Percentiles rank a stretch among this genome's conserved stretches.
These are phyloP conservation scores for Anarrhichthys ocellatus DNA, from an alignment of 2,113 vertebrate genomes.

Conservation along the genomic window DNA sequence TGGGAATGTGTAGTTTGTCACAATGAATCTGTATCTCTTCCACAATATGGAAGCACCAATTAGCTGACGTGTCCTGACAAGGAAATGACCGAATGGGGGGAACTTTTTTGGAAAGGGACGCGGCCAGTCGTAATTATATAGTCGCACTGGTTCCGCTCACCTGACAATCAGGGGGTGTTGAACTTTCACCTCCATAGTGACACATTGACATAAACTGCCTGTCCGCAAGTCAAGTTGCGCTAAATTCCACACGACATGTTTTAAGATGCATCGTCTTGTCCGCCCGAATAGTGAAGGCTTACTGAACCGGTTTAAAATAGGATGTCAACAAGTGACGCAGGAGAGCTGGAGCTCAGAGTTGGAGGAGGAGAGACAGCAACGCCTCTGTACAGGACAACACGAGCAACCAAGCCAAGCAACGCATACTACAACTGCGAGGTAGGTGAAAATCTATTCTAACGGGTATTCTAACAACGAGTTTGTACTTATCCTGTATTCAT, in stretches of 20 bases:
- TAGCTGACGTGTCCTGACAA: background rate
- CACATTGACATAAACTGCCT: background rate
- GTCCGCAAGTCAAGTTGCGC: background rate
- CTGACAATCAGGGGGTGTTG: slow-evolving; percentile 36
- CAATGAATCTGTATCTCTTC: background rate
- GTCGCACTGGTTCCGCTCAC: slow-evolving; percentile 17
- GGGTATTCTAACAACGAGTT: background rate
- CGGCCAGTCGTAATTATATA: background rate
- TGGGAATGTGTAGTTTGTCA: background rate
- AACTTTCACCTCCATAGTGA: slow-evolving; percentile 44
- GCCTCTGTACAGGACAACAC: slow-evolving; percentile 17
- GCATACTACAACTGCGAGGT: slow-evolving; percentile 29
- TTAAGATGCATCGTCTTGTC: background rate
- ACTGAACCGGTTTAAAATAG: slow-evolving; percentile 64
- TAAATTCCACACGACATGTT: slow-evolving; percentile 7
- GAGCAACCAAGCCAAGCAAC: background rate
- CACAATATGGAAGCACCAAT: background rate
- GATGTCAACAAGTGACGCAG: slow-evolving; percentile 79
- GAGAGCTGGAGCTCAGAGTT: slow-evolving; percentile 40
- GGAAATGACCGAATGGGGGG: background rate
- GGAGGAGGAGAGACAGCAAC: slow-evolving; percentile 56
- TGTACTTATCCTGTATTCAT: rapidly evolving
- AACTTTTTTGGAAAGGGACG: background rate
- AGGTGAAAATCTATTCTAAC: background rate
- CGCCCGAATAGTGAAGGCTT: background rate